Evolutionary conservation across 2,797 vertebrate species (phyloP).

Genomic region (Sebastes diaconus): DNA sequence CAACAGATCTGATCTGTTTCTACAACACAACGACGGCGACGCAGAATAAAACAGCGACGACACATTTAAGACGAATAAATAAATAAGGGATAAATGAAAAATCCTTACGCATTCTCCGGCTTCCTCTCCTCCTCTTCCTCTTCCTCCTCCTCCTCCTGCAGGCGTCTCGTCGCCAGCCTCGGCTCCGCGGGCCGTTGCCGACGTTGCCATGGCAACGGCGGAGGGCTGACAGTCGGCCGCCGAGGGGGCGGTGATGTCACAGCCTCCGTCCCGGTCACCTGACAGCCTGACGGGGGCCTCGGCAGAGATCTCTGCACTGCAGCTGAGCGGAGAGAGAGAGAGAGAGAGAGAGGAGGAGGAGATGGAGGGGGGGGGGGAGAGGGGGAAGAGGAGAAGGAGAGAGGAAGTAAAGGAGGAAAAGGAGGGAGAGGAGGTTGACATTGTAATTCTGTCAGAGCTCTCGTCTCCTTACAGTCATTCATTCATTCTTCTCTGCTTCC

Average conservation of each 20-base stretch:
- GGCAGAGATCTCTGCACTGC: slow-evolving; percentile 87
- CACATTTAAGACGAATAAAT: background rate
- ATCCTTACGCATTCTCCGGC: slow-evolving; percentile 84
- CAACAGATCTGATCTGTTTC: slow-evolving; percentile 22
- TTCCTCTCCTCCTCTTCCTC: slow-evolving; percentile 57
- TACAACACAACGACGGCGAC: background rate
- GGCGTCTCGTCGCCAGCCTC: slow-evolving; percentile 78
- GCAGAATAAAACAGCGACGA: background rate
- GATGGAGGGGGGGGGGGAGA: background rate
- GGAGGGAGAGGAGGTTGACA: background rate
- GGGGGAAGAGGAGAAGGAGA: background rate
- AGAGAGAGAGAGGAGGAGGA: background rate
- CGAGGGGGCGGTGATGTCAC: slow-evolving; percentile 78
- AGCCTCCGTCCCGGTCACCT: slow-evolving; percentile 83
- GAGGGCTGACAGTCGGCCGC: slow-evolving; percentile 80
- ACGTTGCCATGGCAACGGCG: slow-evolving; percentile 86
- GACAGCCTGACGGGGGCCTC: slow-evolving; percentile 84
- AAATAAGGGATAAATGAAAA: background rate
- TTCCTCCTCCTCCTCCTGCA: slow-evolving; percentile 59
- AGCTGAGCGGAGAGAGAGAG: slow-evolving; percentile 76
- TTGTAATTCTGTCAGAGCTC: slow-evolving; percentile 63
- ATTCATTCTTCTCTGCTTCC: slow-evolving; percentile 22
- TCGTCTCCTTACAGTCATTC: slow-evolving; percentile 48
- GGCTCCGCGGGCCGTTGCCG: slow-evolving; percentile 81
- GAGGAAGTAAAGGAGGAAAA: background rate